Evolutionary conservation across 2,797 vertebrate genomes (phyloP).

Genomic region (Harpagifer antarcticus): DNA sequence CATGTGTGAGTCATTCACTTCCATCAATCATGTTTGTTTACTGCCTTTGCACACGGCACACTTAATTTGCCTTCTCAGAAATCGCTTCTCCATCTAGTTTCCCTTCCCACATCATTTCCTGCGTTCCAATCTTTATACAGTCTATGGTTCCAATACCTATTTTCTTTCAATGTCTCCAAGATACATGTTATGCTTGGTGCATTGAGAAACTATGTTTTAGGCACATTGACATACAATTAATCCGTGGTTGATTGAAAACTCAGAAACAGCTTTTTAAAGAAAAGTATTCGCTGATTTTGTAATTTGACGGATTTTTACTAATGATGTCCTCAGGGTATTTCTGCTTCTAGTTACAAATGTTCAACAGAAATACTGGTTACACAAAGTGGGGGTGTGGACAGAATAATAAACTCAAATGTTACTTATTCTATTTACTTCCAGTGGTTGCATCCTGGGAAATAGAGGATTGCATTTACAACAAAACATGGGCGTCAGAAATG

Average conservation of each 20-base stretch:
- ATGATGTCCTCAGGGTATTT: no score
- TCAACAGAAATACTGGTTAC: background rate
- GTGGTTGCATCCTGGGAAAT: constrained; percentile 1
- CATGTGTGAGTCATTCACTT: constrained; percentile 35
- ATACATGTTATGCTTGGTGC: no score
- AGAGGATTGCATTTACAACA: background rate
- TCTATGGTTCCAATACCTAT: background rate
- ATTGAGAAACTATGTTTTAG: background rate
- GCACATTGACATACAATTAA: background rate
- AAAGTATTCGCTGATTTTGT: no score
- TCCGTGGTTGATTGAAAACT: no score
- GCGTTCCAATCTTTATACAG: no score
- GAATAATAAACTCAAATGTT: background rate
- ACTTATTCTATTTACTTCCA: background rate
- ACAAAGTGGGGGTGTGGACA: background rate
- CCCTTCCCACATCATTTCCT: constrained; percentile 1
- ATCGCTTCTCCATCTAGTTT: constrained; percentile 22
- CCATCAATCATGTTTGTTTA: constrained; percentile 60
- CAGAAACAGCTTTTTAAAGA: no score
- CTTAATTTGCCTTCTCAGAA: constrained; percentile 35
- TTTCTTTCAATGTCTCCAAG: background rate
- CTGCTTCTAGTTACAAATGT: background rate
- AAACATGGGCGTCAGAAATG: no score
- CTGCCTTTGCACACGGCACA: background rate
- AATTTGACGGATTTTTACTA: no score